These are phyloP conservation scores for Dinomys branickii DNA, from an alignment of 2,113 vertebrate species.

Conservation along the genomic window DNA sequence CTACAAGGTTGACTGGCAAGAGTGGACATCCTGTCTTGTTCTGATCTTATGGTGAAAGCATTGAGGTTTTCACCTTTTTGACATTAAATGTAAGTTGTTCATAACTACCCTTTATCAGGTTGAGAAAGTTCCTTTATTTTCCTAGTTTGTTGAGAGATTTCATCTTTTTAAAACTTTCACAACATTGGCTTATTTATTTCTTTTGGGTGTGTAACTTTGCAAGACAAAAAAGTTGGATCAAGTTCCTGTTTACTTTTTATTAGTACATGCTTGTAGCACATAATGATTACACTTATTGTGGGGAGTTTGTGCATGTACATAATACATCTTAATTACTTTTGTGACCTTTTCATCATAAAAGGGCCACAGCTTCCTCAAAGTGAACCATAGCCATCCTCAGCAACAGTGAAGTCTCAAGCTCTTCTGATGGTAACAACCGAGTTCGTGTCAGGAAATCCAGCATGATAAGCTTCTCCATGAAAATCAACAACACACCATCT, in stretches of 20 bases:
- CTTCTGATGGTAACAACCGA: too few relatives aligned
- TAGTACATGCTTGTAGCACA: not conserved
- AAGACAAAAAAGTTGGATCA: not conserved
- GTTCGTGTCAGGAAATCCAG: too few relatives aligned
- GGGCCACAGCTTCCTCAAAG: too few relatives aligned
- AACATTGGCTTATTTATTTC: not conserved
- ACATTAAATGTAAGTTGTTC: not conserved
- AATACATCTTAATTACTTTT: not conserved
- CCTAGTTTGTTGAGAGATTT: not conserved
- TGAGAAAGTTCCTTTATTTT: conserved; percentile 1
- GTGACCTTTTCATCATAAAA: not conserved
- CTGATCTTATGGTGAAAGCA: not conserved
- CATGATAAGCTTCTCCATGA: too few relatives aligned
- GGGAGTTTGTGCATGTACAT: not conserved
- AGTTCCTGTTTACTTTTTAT: not conserved
- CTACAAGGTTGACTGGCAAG: not conserved
- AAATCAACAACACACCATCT: too few relatives aligned
- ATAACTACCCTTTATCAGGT: not conserved
- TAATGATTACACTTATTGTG: not conserved
- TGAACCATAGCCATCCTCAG: too few relatives aligned
- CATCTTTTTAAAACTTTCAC: not conserved
- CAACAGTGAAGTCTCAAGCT: too few relatives aligned
- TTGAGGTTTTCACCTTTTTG: not conserved
- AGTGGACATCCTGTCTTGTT: not conserved
- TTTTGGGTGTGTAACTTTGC: not conserved